Evolutionary conservation across 92 coral and sea anemone species (phyloP), one percentile per base, ranked within the genome.

Genomic region (Porites rus): DNA sequence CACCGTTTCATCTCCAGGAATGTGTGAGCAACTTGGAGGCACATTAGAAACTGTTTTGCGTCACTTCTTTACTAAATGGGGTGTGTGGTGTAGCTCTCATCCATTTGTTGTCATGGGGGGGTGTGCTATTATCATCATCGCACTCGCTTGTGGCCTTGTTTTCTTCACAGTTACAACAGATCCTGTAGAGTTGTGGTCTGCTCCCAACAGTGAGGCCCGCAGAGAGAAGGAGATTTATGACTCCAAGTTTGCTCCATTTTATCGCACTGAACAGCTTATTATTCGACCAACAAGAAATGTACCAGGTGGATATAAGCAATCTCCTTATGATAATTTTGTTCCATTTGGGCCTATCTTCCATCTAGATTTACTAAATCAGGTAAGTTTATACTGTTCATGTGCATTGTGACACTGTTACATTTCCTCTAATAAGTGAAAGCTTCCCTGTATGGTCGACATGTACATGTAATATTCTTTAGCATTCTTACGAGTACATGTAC

Each of bases 261-360:
- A 89, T 80, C 99, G 99, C 58, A 95, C 99, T 0, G 99, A 94
- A 75, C 99, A 97, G 89, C 83, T 97, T 5, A 97, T 97, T 17
- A 95, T 97, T 75, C 80, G 84, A n/a, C 76, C 89, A 25, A 78
- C 88, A 7, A 20, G 65, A 1, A 62, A 71, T 24, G 78, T 81
- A 4, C 70, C 72, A 17, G 72, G 87, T 13, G 95, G 95, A 1
- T 92, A 90, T 51, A 19, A 65, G 2, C 89, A 80, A 2, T 90
- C 51, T 60, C 77, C 77, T 7, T 86, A 89, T 63, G 54, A 16
- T 1, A 89, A 86, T 74, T 92, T 80, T 61, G 19, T 92, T 73
- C 95, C 95, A 7, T 92, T 92, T 86, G 95, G 95, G 0, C 89
- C 88, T 28, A 87, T 90, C 67, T 92, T 92, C 65, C 95, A 90